phyloP scores from a whole-genome alignment of 1,140 invertebrate genomes.

The Drosophila chauvacae region DNA sequence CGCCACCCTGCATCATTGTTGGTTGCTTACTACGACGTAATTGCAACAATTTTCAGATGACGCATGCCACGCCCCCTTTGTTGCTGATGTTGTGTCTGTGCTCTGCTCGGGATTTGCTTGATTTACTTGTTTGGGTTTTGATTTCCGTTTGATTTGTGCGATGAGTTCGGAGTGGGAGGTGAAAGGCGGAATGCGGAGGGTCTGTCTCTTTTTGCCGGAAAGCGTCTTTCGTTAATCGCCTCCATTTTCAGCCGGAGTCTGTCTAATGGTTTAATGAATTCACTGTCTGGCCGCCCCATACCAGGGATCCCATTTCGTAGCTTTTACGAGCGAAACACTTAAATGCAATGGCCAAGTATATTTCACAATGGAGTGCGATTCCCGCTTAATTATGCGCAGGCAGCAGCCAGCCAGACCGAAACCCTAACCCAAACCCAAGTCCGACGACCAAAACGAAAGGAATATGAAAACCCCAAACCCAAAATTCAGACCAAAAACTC shows the following conservation, averaged over 20 bases:
- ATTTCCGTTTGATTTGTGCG: conserved; percentile 63
- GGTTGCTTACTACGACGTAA: conserved; percentile 62
- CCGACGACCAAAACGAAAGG: neutral
- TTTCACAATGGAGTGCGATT: conserved; percentile 54
- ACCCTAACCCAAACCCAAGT: conserved; percentile 17
- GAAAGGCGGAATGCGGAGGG: neutral
- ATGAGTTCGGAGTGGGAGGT: neutral
- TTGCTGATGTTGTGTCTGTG: neutral
- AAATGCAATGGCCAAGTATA: conserved; percentile 57
- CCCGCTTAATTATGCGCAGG: conserved; percentile 70
- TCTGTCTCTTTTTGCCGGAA: conserved; percentile 19
- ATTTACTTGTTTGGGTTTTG: conserved; percentile 65
- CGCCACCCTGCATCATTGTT: conserved; percentile 36
- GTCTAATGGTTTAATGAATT: conserved; percentile 68
- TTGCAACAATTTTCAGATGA: conserved; percentile 73
- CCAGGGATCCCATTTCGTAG: conserved; percentile 9
- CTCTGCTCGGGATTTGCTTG: conserved; percentile 34
- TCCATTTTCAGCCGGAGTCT: conserved; percentile 29
- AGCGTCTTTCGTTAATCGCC: conserved; percentile 53
- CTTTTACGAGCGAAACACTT: conserved; percentile 56
- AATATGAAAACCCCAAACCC: conserved; percentile 10
- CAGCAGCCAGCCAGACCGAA: conserved; percentile 32
- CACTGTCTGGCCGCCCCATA: conserved; percentile 30
- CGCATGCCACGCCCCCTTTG: conserved; percentile 30
- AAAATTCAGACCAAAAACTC: conserved; percentile 6